Base-by-base conservation (phyloP, 2,113 vertebrate species). In the Tychaedon coryphoeus region DNA sequence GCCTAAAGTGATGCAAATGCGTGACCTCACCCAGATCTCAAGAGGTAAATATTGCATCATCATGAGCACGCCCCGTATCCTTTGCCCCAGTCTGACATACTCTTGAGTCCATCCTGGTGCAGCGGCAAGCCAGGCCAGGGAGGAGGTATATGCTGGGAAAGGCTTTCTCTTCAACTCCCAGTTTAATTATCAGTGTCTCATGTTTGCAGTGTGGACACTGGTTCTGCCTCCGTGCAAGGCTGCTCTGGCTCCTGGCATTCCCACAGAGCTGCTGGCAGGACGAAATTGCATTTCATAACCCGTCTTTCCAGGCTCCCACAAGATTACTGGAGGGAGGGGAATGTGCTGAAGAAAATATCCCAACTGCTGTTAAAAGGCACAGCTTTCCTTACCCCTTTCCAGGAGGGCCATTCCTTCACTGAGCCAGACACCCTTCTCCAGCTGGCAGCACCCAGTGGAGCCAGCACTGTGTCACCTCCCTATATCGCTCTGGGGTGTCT, bases 341-440 rank as follows among this genome's bases (percentile, higher is more conserved):
- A 95, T 94, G 91, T 88, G 87, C 54, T 0, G 15, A 43, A 66
- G 87, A 90, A 92, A 93, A 97, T 66, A 92, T 50, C 84, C 91
- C 89, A 95, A 91, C 54, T 95, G 85, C 70, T 95, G 87, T 51
- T 79, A 95, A 91, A 95, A 96, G 88, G 70, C 96, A 76, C 6
- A 28, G 57, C 28, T 88, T 94, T 82, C 78, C 70, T 42, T 90
- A 31, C 31, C n/a, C 48, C 31, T 94, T 87, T 75, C 62, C 4
- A 23, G 53, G 53, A 60, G 14, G 7, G 15, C 36, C 24, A 0
- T 94, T 89, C 77, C 25, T 73, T 54, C 31, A 31, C n/a, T 17
- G 2, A 47, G 60, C 15, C 51, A 78, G 50, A 40, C 33, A 12
- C 9, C 31, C 53, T 50, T 4, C 36, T 72, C 33, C 4, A 4